phyloP scores from a whole-genome alignment of 2,797 vertebrate species.

The Acipenser ruthenus region DNA sequence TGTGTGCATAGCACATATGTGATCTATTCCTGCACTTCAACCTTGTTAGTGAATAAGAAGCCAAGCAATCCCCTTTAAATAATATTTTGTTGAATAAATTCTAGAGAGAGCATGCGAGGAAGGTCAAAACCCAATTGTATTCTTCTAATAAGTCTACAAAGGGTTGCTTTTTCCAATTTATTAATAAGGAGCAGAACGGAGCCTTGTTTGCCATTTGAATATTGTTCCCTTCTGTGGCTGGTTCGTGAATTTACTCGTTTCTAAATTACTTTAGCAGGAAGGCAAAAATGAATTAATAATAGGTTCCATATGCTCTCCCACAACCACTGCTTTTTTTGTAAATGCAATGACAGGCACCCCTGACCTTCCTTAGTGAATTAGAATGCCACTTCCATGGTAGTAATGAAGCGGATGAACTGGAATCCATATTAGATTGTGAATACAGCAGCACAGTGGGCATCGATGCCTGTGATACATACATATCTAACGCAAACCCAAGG shows the following conservation, averaged over 20 bases:
- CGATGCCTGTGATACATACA: not conserved
- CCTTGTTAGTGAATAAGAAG: too few relatives aligned
- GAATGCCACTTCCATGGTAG: slow-evolving; percentile 13
- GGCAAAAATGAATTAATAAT: slow-evolving; percentile 21
- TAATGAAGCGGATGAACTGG: slow-evolving; percentile 12
- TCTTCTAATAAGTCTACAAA: not conserved
- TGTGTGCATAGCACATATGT: too few relatives aligned
- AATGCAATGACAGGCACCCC: slow-evolving; percentile 15
- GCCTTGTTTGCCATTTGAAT: slow-evolving; percentile 11
- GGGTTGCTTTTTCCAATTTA: slow-evolving; percentile 2
- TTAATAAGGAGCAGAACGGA: slow-evolving; percentile 3
- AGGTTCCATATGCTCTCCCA: slow-evolving; percentile 16
- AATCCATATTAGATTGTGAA: not conserved
- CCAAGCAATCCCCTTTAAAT: too few relatives aligned
- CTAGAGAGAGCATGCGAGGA: not conserved
- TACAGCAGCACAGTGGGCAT: not conserved
- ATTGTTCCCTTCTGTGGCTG: slow-evolving; percentile 9
- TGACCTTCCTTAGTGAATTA: slow-evolving; percentile 9
- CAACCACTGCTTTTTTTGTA: slow-evolving; percentile 12
- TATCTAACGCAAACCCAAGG: slow-evolving; percentile 9
- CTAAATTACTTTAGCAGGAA: slow-evolving; percentile 14
- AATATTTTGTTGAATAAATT: too few relatives aligned
- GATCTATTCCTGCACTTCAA: too few relatives aligned
- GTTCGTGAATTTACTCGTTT: slow-evolving; percentile 12
- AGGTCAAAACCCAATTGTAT: not conserved